Base-by-base conservation (phyloP, 2,113 vertebrate genomes). In the Varanus komodoensis region DNA sequence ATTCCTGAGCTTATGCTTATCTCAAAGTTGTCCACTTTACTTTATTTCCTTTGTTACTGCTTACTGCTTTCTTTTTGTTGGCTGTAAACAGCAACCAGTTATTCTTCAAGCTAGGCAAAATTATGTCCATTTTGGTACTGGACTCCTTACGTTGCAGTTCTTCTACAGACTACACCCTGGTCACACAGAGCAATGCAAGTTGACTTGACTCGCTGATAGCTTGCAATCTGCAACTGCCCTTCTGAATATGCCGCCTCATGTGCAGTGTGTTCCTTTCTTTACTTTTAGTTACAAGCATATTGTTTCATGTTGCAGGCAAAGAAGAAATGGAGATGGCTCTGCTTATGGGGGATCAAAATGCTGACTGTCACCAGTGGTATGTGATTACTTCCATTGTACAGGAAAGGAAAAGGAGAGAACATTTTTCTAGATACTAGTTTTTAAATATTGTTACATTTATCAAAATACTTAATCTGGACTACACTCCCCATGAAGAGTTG, bases 301-400 rank as follows among this genome's bases (percentile, higher is more conserved):
- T 48, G 54, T 38, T 0, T 86, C 78, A 82, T 61, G 44, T 94
- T 97, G n/a, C 91, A 99, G 99, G 98, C 93, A 98, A 97, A 82
- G 98, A 98, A 94, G 98, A 96, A 92, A 96, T 98, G 0, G 98
- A 99, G 92, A 74, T 91, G 1, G 98, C 98, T 73, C 95, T 98
- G 94, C 96, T 96, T 96, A 98, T 97, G 64, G 98, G 97, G 67
- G 96, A 97, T 71, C 96, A 97, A 67, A 98, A 96, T 27, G 98
- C 98, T 0, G 98, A 98, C 67, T 98, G 98, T 95, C 98, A 99
- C 93, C 98, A 98, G 90, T 99, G 98, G 99, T 99, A 95, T 74
- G 97, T 95, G 77, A 52, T 19, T 11, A 80, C 15, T 90, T 34
- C 0, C 57, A 78, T 73, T 75, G 81, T 85, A 71, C 44, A 57